Percentiles rank a stretch among this genome's conserved stretches.
These are phyloP conservation scores for Epinephelus lanceolatus DNA, from an alignment of 2,113 vertebrate species.

Conservation along the genomic window DNA sequence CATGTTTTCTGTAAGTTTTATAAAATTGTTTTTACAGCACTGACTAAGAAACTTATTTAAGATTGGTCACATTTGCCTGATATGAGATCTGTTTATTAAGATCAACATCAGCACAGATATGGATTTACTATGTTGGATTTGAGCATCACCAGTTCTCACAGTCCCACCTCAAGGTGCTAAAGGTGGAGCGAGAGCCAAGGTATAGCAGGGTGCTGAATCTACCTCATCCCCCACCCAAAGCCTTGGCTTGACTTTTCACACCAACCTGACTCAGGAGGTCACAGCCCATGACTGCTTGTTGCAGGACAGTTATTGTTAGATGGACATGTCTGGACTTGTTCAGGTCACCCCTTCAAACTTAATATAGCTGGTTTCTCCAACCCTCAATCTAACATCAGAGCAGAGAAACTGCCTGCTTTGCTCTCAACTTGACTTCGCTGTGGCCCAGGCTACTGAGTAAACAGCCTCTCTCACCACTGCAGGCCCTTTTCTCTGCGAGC, in stretches of 20 bases:
- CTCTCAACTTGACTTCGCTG: not conserved
- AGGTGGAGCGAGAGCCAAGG: not conserved
- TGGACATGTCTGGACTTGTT: constrained; percentile 65
- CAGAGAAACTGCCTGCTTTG: constrained; percentile 18
- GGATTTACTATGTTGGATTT: constrained; percentile 3
- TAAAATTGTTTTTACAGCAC: not conserved
- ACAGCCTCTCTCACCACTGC: constrained; percentile 51
- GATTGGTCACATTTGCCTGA: not conserved
- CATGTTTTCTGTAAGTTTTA: not conserved
- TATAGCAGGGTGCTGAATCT: not conserved
- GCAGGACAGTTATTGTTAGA: constrained; percentile 1
- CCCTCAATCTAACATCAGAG: constrained; percentile 4
- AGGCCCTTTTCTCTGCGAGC: constrained; percentile 23
- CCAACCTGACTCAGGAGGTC: constrained; percentile 20
- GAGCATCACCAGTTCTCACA: not conserved
- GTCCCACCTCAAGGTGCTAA: not conserved
- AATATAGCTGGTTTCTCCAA: not conserved
- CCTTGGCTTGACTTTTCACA: constrained; percentile 19
- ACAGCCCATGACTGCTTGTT: constrained; percentile 11
- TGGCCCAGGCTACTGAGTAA: constrained; percentile 37
- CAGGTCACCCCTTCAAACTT: constrained; percentile 21
- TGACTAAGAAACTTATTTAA: not conserved
- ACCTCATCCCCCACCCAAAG: constrained; percentile 19
- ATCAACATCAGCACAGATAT: not conserved
- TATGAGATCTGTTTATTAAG: not conserved